phyloP scores from a whole-genome alignment of 2,113 vertebrate species.

The Pangasianodon gigas region DNA sequence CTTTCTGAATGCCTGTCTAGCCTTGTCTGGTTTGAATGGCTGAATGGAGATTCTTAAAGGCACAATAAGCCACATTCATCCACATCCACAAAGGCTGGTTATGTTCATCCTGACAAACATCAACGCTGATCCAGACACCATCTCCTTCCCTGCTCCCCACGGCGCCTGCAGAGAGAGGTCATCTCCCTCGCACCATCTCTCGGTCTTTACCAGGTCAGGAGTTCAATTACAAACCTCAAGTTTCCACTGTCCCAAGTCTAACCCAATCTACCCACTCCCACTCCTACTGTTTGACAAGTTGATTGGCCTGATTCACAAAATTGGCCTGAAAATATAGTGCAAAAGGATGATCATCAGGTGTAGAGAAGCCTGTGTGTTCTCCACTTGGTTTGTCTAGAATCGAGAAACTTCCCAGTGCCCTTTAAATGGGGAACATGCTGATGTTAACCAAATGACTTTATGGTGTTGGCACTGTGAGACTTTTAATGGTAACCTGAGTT shows the following conservation, averaged over 20 bases:
- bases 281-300: background rate
- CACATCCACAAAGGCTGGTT: slow-evolving; percentile 49
- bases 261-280: background rate
- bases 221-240: slow-evolving; percentile 22
- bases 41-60: slow-evolving; percentile 42
- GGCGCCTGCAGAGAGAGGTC: slow-evolving; percentile 31
- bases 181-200: slow-evolving; percentile 23
- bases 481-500: background rate
- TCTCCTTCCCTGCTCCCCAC: slow-evolving; percentile 27
- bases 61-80: slow-evolving; percentile 52
- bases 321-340: background rate
- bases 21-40: slow-evolving; percentile 45
- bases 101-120: slow-evolving; percentile 52
- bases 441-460: background rate
- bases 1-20: slow-evolving; percentile 41
- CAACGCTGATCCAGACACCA: slow-evolving; percentile 39
- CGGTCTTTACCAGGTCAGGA: slow-evolving; percentile 28
- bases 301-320: background rate
- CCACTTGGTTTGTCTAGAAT: background rate
- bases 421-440: background rate
- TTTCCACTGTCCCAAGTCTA: slow-evolving; percentile 2
- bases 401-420: background rate
- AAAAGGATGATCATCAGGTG: background rate
- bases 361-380: background rate
- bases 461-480: background rate